These are phyloP conservation scores for Harpalus rubripes DNA, from an alignment of 2,888 invertebrate species.

Conservation along the genomic window DNA sequence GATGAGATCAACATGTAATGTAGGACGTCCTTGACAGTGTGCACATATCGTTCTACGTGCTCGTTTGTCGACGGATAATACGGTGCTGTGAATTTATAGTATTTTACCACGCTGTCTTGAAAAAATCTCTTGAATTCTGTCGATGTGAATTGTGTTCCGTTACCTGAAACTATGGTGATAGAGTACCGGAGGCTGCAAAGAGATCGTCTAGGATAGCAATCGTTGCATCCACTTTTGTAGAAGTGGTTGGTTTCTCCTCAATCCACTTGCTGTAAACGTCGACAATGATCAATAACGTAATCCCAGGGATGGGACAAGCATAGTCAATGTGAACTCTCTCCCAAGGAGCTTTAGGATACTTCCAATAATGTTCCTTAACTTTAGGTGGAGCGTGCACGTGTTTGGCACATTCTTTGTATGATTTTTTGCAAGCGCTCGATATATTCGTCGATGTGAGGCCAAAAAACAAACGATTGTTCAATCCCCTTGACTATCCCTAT, in stretches of 20 bases:
- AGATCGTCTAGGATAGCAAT: conserved; percentile 66
- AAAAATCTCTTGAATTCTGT: conserved; percentile 66
- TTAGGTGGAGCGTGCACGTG: conserved; percentile 68
- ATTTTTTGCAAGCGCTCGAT: too few relatives aligned
- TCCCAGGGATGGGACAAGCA: conserved; percentile 72
- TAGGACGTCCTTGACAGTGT: conserved; percentile 66
- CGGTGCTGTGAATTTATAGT: conserved; percentile 68
- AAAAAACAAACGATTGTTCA: too few relatives aligned
- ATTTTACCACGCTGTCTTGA: conserved; percentile 64
- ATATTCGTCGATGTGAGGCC: too few relatives aligned
- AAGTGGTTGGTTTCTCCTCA: conserved; percentile 68
- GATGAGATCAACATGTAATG: conserved; percentile 36
- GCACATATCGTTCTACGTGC: conserved; percentile 67
- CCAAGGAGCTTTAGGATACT: conserved; percentile 70
- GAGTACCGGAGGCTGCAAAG: conserved; percentile 68
- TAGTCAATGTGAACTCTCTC: conserved; percentile 72
- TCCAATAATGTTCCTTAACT: conserved; percentile 69
- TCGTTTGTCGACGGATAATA: conserved; percentile 69
- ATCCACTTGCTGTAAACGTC: conserved; percentile 70
- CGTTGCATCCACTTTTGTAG: conserved; percentile 67
- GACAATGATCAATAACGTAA: conserved; percentile 67
- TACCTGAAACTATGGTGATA: conserved; percentile 69
- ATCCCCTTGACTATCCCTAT: conserved; percentile 70
- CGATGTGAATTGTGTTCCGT: conserved; percentile 68
- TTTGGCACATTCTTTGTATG: conserved; percentile 68